Evolutionary conservation across 2,797 vertebrate species (phyloP).

Genomic region (Poecilia gillii): DNA sequence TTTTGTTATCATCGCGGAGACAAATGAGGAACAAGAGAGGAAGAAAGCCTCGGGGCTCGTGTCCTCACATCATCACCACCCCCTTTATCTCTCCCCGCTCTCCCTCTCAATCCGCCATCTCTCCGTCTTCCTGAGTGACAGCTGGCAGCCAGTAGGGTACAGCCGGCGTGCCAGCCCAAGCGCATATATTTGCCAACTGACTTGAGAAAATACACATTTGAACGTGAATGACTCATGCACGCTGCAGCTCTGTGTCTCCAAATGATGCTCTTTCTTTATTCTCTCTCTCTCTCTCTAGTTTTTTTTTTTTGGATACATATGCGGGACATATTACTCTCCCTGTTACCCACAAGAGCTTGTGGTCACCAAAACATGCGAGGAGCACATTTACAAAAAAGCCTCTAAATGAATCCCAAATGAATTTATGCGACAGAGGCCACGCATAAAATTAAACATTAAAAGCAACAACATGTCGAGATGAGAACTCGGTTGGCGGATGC

Average conservation of each 20-base stretch:
- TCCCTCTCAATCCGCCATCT: slow-evolving; percentile 63
- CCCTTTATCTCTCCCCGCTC: slow-evolving; percentile 45
- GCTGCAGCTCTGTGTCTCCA: slow-evolving; percentile 28
- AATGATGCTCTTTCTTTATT: slow-evolving; percentile 24
- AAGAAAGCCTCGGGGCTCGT: slow-evolving; percentile 67
- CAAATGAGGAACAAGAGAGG: slow-evolving; percentile 72
- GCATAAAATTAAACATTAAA: slow-evolving; percentile 38
- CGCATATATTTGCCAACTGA: slow-evolving; percentile 73
- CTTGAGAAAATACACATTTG: slow-evolving; percentile 73
- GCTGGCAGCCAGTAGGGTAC: slow-evolving; percentile 85
- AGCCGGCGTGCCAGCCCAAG: slow-evolving; percentile 77
- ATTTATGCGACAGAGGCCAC: slow-evolving; percentile 41
- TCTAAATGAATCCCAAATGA: slow-evolving; percentile 50
- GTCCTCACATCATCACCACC: slow-evolving; percentile 72
- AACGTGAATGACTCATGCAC: slow-evolving; percentile 54
- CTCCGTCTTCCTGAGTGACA: slow-evolving; percentile 80
- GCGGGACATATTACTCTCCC: slow-evolving; percentile 30
- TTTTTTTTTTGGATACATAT: slow-evolving; percentile 27
- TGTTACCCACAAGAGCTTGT: slow-evolving; percentile 44
- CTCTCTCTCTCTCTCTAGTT: background rate
- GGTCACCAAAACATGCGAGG: slow-evolving; percentile 59
- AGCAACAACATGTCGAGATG: slow-evolving; percentile 8
- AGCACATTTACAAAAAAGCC: slow-evolving; percentile 32
- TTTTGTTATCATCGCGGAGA: slow-evolving; percentile 76
- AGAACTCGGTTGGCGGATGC: slow-evolving; percentile 23